Evolutionary conservation across 2,797 vertebrate species (phyloP).

Genomic region (Muscicapa striata): DNA sequence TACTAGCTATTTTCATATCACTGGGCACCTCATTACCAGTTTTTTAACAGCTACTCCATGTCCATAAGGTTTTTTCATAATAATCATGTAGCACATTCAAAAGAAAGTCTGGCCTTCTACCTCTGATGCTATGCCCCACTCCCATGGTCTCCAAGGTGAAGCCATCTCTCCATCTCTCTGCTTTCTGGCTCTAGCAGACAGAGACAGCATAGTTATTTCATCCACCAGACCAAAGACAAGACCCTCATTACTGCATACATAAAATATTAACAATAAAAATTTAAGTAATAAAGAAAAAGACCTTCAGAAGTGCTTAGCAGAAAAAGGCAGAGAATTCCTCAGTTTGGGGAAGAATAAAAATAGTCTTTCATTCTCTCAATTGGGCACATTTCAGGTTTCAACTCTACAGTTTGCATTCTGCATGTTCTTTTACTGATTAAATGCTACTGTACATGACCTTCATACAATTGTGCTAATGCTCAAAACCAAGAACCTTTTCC

Average conservation of each 20-base stretch:
- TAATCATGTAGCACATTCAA: background rate
- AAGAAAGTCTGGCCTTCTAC: background rate
- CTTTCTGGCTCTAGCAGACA: background rate
- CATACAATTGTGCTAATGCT: background rate
- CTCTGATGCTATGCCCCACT: background rate
- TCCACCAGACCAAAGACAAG: background rate
- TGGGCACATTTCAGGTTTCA: background rate
- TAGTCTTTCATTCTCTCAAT: background rate
- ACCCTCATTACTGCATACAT: background rate
- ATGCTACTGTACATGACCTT: background rate
- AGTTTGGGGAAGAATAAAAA: background rate
- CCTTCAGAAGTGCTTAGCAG: background rate
- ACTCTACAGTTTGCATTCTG: background rate
- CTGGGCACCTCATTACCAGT: background rate
- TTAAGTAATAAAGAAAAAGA: background rate
- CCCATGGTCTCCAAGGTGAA: background rate
- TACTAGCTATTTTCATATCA: background rate
- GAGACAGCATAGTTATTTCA: background rate
- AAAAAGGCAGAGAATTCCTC: background rate
- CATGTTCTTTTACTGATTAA: background rate
- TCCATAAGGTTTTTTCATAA: background rate
- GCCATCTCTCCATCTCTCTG: background rate
- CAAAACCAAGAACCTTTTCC: background rate
- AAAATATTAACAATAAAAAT: background rate
- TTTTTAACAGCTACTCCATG: background rate